These are phyloP conservation scores for Caprella mutica DNA, from an alignment of 2,888 invertebrate genomes.

Conservation along the genomic window DNA sequence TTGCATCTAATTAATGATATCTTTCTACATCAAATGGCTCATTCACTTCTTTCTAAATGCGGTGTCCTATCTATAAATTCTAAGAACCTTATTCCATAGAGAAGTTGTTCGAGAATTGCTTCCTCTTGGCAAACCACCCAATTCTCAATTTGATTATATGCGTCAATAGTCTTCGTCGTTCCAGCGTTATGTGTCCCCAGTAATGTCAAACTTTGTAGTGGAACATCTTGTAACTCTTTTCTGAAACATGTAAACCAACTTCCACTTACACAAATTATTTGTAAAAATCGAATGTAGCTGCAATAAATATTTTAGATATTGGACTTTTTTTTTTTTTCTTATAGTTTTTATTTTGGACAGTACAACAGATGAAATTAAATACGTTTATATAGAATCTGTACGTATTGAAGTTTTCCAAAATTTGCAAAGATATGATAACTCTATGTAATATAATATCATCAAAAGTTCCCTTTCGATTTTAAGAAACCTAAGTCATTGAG, in stretches of 20 bases:
- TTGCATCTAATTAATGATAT: not conserved
- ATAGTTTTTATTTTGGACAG: no score
- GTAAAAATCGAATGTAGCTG: no score
- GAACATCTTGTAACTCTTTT: no score
- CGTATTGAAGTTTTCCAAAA: no score
- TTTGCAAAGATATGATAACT: no score
- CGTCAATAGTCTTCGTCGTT: slow-evolving; percentile 41
- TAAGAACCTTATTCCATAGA: slow-evolving; percentile 58
- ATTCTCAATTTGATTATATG: slow-evolving; percentile 13
- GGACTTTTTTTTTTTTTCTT: no score
- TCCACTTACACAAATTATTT: no score
- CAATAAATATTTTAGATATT: no score
- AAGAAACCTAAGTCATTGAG: not conserved
- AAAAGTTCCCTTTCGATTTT: not conserved
- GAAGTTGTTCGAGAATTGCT: slow-evolving; percentile 69
- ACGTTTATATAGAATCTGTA: no score
- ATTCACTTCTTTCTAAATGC: not conserved
- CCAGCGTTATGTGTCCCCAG: slow-evolving; percentile 63
- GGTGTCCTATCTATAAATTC: not conserved
- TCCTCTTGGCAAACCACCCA: slow-evolving; percentile 46
- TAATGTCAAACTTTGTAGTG: slow-evolving; percentile 45
- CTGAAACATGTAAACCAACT: no score
- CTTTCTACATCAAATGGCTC: not conserved
- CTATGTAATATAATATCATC: no score
- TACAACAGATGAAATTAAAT: no score